These are phyloP conservation scores for Monomorium pharaonis DNA, from an alignment of 1,140 invertebrate genomes.

Conservation along the genomic window DNA sequence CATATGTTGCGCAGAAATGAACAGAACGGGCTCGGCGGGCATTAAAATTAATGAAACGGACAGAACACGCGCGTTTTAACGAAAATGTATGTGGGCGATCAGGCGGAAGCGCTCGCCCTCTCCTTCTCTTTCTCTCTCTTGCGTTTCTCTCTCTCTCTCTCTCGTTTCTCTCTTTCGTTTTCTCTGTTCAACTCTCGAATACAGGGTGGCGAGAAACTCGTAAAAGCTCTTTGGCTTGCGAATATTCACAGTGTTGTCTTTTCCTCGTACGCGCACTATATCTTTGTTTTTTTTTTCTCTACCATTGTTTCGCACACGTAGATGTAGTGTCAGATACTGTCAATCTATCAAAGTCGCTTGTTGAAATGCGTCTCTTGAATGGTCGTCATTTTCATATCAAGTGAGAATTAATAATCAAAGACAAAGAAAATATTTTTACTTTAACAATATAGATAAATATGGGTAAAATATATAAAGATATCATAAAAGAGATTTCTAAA, in stretches of 20 bases:
- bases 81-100: slow-evolving; percentile 82
- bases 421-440: background rate
- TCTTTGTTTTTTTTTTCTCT: slow-evolving; percentile 24
- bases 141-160: background rate
- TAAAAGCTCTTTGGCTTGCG: slow-evolving; percentile 26
- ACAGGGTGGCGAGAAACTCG: slow-evolving; percentile 5
- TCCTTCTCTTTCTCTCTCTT: background rate
- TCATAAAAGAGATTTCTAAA: background rate
- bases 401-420: background rate
- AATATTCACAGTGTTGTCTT: slow-evolving; percentile 50
- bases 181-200: slow-evolving; percentile 22
- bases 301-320: background rate
- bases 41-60: slow-evolving; percentile 84
- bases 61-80: slow-evolving; percentile 81
- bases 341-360: slow-evolving; percentile 21
- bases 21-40: slow-evolving; percentile 79
- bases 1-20: slow-evolving; percentile 82
- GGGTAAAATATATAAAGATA: too few relatives aligned
- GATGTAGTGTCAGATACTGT: background rate
- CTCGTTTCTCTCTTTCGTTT: background rate
- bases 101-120: slow-evolving; percentile 74
- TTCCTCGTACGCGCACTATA: background rate
- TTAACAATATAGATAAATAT: background rate
- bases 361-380: background rate
- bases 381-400: background rate